Conservation (phyloP, 2,888 invertebrate species). For the Phaedon cochleariae region DNA sequence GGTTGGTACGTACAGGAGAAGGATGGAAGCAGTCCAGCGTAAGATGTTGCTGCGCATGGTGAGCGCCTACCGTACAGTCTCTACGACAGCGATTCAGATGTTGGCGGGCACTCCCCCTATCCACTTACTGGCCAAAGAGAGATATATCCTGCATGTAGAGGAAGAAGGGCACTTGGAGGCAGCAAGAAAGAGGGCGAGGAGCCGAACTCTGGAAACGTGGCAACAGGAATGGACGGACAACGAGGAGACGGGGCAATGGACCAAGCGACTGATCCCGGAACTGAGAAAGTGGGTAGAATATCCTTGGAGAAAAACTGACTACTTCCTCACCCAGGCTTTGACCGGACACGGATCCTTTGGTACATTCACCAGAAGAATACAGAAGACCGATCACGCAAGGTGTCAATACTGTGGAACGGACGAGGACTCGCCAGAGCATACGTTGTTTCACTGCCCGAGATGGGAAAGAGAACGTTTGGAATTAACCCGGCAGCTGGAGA, state of each 20-base stretch:
- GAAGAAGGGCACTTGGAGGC: neutral
- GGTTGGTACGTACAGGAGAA: neutral
- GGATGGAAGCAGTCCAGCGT: neutral
- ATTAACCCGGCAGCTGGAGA: too few relatives aligned
- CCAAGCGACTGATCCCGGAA: slow-evolving; percentile 10
- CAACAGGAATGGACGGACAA: neutral
- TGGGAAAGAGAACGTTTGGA: too few relatives aligned
- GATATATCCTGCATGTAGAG: neutral
- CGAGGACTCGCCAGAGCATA: too few relatives aligned
- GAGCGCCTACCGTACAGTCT: neutral
- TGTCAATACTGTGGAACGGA: too few relatives aligned
- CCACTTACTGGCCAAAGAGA: neutral
- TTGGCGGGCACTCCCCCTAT: neutral
- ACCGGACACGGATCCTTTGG: slow-evolving; percentile 4
- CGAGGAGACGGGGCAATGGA: slow-evolving; percentile 6
- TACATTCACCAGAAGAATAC: too few relatives aligned
- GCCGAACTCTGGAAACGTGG: neutral
- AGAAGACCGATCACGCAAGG: too few relatives aligned
- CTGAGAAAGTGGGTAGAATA: neutral
- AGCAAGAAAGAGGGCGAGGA: neutral
- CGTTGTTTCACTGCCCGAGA: too few relatives aligned
- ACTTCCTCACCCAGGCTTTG: slow-evolving; percentile 7
- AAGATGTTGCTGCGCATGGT: neutral
- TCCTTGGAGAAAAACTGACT: neutral
- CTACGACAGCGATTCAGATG: neutral